A percentile compares a stretch with the other conserved stretches of the same genome.
phyloP scores from a whole-genome alignment of 2,888 invertebrate genomes.

The Macaria liturata region DNA sequence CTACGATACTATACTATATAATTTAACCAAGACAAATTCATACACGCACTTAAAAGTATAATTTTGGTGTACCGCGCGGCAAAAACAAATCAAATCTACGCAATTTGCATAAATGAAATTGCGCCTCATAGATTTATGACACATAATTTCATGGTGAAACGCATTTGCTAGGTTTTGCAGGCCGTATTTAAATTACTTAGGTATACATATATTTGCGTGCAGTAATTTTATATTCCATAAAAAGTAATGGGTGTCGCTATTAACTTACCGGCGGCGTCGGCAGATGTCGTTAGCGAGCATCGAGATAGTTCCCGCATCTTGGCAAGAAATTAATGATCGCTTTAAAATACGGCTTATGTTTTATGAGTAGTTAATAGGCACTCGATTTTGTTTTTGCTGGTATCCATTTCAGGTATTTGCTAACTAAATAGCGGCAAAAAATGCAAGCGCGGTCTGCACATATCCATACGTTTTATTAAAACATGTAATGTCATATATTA shows the following conservation, averaged over 20 bases:
- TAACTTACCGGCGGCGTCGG: constrained; percentile 38
- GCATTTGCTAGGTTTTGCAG: constrained; percentile 28
- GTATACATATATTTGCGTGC: constrained; percentile 45
- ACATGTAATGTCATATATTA: too few relatives aligned
- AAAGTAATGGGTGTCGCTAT: constrained; percentile 48
- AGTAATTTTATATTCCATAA: constrained; percentile 50
- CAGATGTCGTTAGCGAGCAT: constrained; percentile 37
- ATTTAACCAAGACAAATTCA: too few relatives aligned
- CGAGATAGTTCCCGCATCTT: constrained; percentile 11
- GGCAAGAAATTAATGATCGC: not conserved
- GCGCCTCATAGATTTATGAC: constrained; percentile 38
- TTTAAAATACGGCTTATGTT: not conserved
- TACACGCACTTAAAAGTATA: not conserved
- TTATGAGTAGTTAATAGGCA: not conserved
- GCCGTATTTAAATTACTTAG: constrained; percentile 35
- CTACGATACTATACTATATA: too few relatives aligned
- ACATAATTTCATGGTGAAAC: constrained; percentile 36
- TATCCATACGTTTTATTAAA: too few relatives aligned
- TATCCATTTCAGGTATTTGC: not conserved
- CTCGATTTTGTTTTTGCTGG: not conserved
- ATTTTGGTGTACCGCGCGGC: constrained; percentile 16
- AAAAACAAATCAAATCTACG: constrained; percentile 37
- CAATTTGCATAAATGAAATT: constrained; percentile 38
- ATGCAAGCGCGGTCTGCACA: too few relatives aligned
- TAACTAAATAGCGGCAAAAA: not conserved